Evolutionary conservation across 2,797 vertebrate species (phyloP).

Genomic region (Lacerta viridis): DNA sequence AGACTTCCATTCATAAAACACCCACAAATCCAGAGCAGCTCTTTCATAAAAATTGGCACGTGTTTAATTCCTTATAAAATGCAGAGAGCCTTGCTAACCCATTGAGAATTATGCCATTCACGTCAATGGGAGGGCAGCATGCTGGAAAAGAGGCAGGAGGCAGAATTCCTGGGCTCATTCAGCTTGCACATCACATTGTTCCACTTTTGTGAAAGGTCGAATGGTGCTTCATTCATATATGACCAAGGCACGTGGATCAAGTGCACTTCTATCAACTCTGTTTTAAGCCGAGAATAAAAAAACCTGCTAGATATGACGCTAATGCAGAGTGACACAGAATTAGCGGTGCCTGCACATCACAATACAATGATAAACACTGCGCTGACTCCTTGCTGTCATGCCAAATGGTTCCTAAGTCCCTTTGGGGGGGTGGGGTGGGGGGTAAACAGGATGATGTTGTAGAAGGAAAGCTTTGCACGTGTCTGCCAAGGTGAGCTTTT

Average conservation of each 20-base stretch:
- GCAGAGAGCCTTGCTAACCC: not conserved
- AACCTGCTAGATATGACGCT: fast-evolving
- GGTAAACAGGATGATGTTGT: not conserved
- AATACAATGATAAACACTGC: fast-evolving
- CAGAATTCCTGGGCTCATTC: conserved; percentile 19
- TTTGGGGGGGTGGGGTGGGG: not conserved
- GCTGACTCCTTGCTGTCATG: fast-evolving
- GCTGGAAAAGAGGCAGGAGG: conserved; percentile 19
- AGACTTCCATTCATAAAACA: not conserved
- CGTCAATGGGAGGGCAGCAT: not conserved
- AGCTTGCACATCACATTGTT: not conserved
- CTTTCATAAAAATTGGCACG: not conserved
- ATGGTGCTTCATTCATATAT: not conserved
- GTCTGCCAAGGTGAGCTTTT: not conserved
- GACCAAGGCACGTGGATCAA: not conserved
- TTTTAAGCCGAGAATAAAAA: conserved; percentile 30
- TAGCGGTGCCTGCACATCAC: not conserved
- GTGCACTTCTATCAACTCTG: not conserved
- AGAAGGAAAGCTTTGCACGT: not conserved
- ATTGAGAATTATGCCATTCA: not conserved
- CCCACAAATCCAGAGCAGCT: not conserved
- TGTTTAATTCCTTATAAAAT: not conserved
- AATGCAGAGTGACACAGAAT: not conserved
- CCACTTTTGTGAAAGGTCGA: not conserved
- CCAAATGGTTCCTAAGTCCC: not conserved